Evolutionary conservation across 2,888 invertebrate species (phyloP).

Genomic region (Philereme vetulata): DNA sequence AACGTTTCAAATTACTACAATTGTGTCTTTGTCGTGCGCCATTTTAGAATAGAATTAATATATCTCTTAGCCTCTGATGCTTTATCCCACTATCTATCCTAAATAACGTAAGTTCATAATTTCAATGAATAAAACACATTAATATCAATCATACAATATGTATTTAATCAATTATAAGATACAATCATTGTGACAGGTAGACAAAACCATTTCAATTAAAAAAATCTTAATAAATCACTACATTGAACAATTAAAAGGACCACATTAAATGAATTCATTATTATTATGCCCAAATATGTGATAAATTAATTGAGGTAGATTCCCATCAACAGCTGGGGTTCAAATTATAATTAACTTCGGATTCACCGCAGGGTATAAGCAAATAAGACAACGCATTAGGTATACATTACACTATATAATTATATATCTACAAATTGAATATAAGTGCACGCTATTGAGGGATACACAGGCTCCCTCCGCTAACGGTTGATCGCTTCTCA

Average conservation of each 20-base stretch:
- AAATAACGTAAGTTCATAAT: neutral
- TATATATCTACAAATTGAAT: slow-evolving; percentile 83
- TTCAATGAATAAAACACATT: slow-evolving; percentile 63
- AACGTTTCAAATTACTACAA: no score
- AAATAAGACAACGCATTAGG: slow-evolving; percentile 80
- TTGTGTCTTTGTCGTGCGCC: no score
- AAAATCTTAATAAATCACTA: slow-evolving; percentile 73
- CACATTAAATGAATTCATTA: slow-evolving; percentile 73
- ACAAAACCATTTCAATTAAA: slow-evolving; percentile 73
- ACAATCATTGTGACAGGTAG: slow-evolving; percentile 83
- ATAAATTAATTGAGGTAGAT: slow-evolving; percentile 85
- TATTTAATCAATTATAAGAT: slow-evolving; percentile 79
- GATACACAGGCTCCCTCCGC: slow-evolving; percentile 66
- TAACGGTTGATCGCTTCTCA: slow-evolving; percentile 58
- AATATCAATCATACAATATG: slow-evolving; percentile 82
- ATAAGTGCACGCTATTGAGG: slow-evolving; percentile 76
- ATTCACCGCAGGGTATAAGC: slow-evolving; percentile 71
- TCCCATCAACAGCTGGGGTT: slow-evolving; percentile 68
- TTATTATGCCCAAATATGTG: slow-evolving; percentile 82
- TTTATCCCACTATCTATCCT: no score
- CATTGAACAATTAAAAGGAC: slow-evolving; percentile 70
- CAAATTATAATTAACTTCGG: slow-evolving; percentile 77
- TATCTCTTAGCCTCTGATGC: no score
- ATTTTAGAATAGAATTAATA: no score
- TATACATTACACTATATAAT: slow-evolving; percentile 83